Percentiles rank a stretch among this genome's conserved stretches.
Conservation (phyloP, 2,113 vertebrate species). For the Panthera uncia region DNA sequence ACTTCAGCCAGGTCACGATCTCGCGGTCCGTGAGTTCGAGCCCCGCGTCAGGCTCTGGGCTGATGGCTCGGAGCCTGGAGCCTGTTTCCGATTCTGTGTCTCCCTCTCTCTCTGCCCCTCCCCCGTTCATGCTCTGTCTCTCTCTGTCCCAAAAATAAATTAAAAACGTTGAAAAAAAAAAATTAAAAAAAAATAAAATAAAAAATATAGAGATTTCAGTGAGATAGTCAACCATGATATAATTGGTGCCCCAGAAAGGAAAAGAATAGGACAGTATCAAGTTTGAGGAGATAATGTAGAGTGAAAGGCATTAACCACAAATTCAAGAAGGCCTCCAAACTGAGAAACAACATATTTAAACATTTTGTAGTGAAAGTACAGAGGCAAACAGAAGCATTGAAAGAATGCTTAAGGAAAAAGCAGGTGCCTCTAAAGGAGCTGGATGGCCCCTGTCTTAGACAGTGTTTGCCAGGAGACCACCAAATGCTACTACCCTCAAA, state of each 20-base stretch:
- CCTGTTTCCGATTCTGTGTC: too few species aligned
- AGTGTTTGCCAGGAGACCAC: background rate
- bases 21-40: too few species aligned
- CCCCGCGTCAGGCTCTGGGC: too few species aligned
- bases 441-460: background rate
- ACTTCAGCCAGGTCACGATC: too few species aligned
- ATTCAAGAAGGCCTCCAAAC: background rate
- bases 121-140: too few species aligned
- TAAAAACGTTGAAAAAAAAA: too few species aligned
- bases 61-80: too few species aligned
- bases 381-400: background rate
- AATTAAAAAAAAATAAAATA: background rate
- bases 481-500: background rate
- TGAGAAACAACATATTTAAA: background rate
- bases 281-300: background rate
- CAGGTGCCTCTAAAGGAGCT: background rate
- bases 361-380: background rate
- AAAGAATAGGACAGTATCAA: background rate
- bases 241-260: background rate
- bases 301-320: background rate
- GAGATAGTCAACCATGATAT: background rate
- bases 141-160: too few species aligned
- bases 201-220: background rate
- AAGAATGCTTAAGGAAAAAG: background rate
- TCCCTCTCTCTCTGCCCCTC: too few species aligned